Evolutionary conservation across 2,113 vertebrate genomes (phyloP).

Genomic region (Lamprotornis superbus): DNA sequence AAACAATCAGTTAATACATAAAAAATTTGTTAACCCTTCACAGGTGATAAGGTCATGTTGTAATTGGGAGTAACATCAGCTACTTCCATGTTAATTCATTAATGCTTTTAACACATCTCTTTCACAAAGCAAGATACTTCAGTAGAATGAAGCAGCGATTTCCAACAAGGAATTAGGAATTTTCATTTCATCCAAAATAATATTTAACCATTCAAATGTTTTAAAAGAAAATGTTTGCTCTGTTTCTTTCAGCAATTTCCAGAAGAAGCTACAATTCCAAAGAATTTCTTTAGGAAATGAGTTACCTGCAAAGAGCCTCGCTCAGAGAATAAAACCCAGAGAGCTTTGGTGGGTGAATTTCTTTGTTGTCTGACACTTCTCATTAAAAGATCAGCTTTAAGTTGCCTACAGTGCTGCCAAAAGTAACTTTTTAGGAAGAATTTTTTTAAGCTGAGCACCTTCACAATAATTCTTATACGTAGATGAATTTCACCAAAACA

Average conservation of each 20-base stretch:
- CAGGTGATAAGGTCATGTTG: not conserved
- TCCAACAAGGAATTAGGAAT: not conserved
- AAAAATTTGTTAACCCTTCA: not conserved
- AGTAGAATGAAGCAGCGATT: not conserved
- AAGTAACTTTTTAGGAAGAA: not conserved
- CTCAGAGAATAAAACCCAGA: not conserved
- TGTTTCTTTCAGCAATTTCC: not conserved
- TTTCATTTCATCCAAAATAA: not conserved
- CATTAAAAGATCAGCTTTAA: slow-evolving; percentile 2
- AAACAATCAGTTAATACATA: not conserved
- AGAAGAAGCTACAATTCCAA: not conserved
- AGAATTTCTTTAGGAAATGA: not conserved
- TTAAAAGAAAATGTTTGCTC: not conserved
- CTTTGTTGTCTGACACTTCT: not conserved
- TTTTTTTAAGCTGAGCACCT: not conserved
- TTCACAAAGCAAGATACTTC: not conserved
- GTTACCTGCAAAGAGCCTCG: not conserved
- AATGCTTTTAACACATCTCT: not conserved
- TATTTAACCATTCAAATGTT: not conserved
- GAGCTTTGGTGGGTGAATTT: not conserved
- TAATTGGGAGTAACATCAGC: not conserved
- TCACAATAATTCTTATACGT: not conserved
- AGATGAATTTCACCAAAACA: not conserved
- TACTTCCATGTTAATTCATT: not conserved
- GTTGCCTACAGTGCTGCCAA: not conserved